Evolutionary conservation across 2,888 invertebrate species (phyloP), one percentile per base, ranked within the genome.

Genomic region (Agriotes lineatus): DNA sequence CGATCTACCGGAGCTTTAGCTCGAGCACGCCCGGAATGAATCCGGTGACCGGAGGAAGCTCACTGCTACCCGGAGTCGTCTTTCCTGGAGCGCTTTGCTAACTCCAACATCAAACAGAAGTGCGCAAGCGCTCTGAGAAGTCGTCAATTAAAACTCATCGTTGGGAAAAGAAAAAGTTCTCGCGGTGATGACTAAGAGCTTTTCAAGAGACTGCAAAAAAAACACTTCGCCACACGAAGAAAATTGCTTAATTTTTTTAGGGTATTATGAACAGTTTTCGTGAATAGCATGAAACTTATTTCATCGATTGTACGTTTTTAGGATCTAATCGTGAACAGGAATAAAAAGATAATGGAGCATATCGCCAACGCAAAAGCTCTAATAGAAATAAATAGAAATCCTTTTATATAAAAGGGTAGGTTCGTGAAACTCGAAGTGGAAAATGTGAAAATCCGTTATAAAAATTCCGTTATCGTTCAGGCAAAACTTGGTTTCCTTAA

Each of bases 31-130:
- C 70, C 70, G 70, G 64, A 62, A 76, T 78, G 78, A 75, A 76
- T 79, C 78, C 82, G 80, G 78, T 77, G 75, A 78, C 81, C 80
- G 80, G 79, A 79, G 78, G 74, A 81, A 79, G 82, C 82, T 82
- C 79, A 82, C 82, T 82, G 79, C 78, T 77, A 78, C 80, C 81
- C 81, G 77, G 81, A 78, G 77, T 78, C 73, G 73, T 73, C 70
- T 75, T 74, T 78, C 79, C 79, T 78, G 78, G 79, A 81, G 75
- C 78, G 74, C 76, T 76, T 73, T 66, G 61, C 70, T 54, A 70
- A 74, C 67, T 72, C 65, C 71, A 58, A 67, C 62, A 67, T 60
- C 63, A 64, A 54, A 63, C 59, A 50, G 20, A 45, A 30, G 20
- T 54, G 67, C 71, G 59, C 70, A 16, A 70, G 74, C 74, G 74